Percentiles rank a stretch among this genome's conserved stretches.
Evolutionary conservation across 2,888 invertebrate genomes (phyloP).

Genomic region (Caenorhabditis sp.): DNA sequence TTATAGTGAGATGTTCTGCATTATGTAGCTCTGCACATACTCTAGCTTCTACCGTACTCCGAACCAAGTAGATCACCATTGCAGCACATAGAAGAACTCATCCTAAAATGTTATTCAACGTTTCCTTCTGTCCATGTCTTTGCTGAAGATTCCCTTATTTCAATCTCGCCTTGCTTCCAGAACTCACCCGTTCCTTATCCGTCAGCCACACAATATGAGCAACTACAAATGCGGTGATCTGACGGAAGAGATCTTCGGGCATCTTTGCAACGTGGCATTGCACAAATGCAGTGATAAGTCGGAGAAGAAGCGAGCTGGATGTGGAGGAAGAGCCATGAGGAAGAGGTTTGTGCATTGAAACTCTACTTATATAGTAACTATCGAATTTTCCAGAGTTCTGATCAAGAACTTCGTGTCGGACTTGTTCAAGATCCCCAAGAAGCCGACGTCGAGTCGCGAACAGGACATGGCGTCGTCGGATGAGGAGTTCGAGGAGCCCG

Average conservation of each 20-base stretch:
- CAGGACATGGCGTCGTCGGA: conserved; percentile 61
- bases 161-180: neutral
- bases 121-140: neutral
- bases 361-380: too few species aligned
- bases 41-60: too few species aligned
- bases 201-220: conserved; percentile 30
- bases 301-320: conserved; percentile 72
- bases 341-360: conserved; percentile 63
- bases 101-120: too few species aligned
- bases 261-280: conserved; percentile 71
- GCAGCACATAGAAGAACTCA: too few species aligned
- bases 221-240: conserved; percentile 55
- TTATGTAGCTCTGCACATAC: too few species aligned
- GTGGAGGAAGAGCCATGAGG: conserved; percentile 74
- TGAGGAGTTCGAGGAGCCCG: conserved; percentile 55
- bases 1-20: neutral
- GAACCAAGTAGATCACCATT: too few species aligned
- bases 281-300: conserved; percentile 73
- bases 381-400: conserved; percentile 61
- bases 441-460: conserved; percentile 28
- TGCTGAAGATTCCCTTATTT: neutral
- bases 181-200: neutral
- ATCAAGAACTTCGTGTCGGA: conserved; percentile 73
- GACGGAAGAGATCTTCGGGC: conserved; percentile 69
- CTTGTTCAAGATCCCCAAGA: conserved; percentile 66